Conservation (phyloP, 2,888 invertebrate genomes). For the Crepidodera aurea region DNA sequence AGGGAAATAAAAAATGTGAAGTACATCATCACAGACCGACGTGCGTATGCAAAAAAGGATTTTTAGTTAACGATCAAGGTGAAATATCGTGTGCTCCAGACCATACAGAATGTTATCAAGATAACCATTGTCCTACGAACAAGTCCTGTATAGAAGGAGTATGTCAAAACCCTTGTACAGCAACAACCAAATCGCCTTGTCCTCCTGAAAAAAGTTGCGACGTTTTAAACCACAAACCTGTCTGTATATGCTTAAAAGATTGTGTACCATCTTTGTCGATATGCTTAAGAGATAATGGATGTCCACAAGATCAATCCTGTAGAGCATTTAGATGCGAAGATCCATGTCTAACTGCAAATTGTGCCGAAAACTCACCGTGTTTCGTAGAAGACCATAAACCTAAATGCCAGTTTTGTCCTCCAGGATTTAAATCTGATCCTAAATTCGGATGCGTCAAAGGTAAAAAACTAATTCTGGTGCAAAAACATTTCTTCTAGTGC, state of each 20-base stretch:
- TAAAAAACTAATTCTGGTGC: conserved; percentile 66
- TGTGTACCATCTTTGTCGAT: conserved; percentile 87
- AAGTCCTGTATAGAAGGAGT: conserved; percentile 83
- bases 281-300: conserved; percentile 88
- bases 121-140: conserved; percentile 86
- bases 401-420: conserved; percentile 95
- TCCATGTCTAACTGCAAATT: conserved; percentile 86
- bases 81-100: conserved; percentile 88
- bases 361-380: conserved; percentile 87
- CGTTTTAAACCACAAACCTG: conserved; percentile 85
- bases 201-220: conserved; percentile 86
- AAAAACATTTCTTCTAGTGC: conserved; percentile 50
- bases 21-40: conserved; percentile 84
- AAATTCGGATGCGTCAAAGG: conserved; percentile 96
- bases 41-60: conserved; percentile 89
- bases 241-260: conserved; percentile 87
- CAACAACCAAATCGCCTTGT: conserved; percentile 71
- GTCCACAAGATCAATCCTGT: conserved; percentile 85
- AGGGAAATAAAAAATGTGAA: conserved; percentile 86
- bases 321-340: conserved; percentile 89
- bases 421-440: conserved; percentile 90
- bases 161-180: conserved; percentile 87
- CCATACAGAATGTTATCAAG: conserved; percentile 76
- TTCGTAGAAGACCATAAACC: conserved; percentile 94
- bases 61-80: conserved; percentile 86